phyloP scores from a whole-genome alignment of 2,113 vertebrate genomes.

The Sarotherodon lohbergeri region DNA sequence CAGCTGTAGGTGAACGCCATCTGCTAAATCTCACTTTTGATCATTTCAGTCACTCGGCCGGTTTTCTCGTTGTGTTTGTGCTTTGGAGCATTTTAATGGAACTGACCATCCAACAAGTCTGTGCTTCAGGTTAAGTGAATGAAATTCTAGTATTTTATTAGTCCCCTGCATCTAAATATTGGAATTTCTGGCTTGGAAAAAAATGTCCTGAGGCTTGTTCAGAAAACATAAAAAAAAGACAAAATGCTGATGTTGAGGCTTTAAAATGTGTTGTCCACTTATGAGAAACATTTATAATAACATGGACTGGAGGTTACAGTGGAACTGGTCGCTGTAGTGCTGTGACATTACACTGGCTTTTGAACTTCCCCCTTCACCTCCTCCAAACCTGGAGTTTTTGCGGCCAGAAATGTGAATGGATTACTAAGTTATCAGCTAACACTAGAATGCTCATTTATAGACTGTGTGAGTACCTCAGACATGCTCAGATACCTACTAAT shows the following conservation, averaged over 20 bases:
- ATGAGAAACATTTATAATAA: rapidly evolving
- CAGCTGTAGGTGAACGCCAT: background rate
- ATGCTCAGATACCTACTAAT: background rate
- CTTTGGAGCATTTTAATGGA: background rate
- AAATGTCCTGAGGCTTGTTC: background rate
- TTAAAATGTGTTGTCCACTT: background rate
- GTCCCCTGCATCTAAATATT: background rate
- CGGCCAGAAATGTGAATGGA: background rate
- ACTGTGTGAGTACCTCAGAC: rapidly evolving
- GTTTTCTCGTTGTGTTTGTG: background rate
- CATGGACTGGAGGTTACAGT: background rate
- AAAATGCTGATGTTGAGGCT: background rate
- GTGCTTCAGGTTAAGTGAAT: background rate
- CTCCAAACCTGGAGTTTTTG: background rate
- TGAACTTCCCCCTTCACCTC: background rate
- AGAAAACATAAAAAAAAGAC: rapidly evolving
- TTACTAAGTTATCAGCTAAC: background rate
- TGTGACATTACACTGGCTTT: background rate
- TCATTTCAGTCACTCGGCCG: rapidly evolving
- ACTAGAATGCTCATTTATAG: background rate
- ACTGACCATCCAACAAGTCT: background rate
- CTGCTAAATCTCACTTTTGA: background rate
- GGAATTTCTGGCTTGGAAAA: background rate
- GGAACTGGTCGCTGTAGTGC: background rate
- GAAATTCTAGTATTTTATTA: background rate